Evolutionary conservation across 2,113 vertebrate genomes (phyloP).

Genomic region (Chloebia gouldiae): DNA sequence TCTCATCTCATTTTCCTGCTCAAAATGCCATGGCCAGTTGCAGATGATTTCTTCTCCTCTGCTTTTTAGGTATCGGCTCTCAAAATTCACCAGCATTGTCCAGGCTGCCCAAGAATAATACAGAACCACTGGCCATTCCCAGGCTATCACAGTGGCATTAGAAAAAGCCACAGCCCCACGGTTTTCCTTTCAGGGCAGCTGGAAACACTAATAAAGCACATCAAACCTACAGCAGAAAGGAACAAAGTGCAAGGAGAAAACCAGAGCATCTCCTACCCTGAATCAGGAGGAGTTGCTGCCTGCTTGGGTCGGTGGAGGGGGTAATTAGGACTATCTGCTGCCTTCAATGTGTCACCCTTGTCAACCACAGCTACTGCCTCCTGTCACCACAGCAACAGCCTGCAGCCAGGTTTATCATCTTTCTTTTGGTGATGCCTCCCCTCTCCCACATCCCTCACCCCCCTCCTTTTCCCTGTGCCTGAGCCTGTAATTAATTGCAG

Average conservation of each 20-base stretch:
- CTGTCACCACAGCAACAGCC: slow-evolving; percentile 62
- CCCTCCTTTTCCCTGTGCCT: slow-evolving; percentile 28
- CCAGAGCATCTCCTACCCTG: neutral
- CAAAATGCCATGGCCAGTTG: neutral
- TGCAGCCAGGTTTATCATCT: slow-evolving; percentile 57
- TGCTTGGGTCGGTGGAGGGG: neutral
- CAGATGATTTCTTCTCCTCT: neutral
- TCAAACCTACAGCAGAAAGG: neutral
- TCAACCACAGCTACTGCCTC: slow-evolving; percentile 13
- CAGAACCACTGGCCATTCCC: neutral
- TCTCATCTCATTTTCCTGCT: neutral
- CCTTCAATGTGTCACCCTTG: neutral
- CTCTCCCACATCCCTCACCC: neutral
- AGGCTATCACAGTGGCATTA: neutral
- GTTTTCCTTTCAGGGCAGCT: neutral
- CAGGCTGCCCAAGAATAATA: neutral
- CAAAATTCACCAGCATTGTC: neutral
- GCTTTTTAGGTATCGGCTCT: neutral
- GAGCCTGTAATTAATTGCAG: slow-evolving; percentile 76
- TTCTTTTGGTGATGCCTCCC: slow-evolving; percentile 3
- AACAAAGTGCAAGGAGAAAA: neutral
- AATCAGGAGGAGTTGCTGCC: neutral
- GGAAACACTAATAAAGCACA: neutral
- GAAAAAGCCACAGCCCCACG: neutral
- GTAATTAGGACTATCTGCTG: slow-evolving; percentile 48